Conservation (phyloP, 2,797 vertebrate species). For the Morus bassanus region DNA sequence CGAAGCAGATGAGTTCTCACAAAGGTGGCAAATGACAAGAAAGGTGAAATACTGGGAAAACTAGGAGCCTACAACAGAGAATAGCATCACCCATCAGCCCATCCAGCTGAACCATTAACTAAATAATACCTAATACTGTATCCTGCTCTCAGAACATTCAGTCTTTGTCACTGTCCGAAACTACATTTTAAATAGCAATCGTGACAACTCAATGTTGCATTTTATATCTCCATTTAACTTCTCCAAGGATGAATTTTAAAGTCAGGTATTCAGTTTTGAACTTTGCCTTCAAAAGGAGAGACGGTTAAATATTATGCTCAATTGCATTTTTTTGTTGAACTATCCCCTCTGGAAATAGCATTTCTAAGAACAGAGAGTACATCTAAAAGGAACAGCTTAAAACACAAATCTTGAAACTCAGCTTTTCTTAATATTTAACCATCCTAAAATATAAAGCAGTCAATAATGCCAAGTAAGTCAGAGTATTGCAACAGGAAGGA, state of each 20-base stretch:
- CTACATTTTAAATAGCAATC: background rate
- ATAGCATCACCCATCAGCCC: background rate
- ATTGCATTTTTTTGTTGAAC: background rate
- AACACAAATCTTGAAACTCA: background rate
- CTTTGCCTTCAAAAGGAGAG: background rate
- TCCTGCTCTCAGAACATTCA: background rate
- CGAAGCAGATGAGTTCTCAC: background rate
- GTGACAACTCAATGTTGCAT: background rate
- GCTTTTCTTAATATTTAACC: background rate
- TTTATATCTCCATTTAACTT: background rate
- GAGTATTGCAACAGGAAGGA: background rate
- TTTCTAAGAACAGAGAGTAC: background rate
- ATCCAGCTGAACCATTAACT: background rate
- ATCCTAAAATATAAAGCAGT: background rate
- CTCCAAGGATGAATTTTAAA: background rate
- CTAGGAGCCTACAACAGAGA: background rate
- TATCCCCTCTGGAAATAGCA: background rate
- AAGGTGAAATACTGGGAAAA: background rate
- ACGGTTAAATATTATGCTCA: background rate
- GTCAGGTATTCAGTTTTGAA: background rate
- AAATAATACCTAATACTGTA: background rate
- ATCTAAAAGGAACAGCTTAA: background rate
- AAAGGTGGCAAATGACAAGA: background rate
- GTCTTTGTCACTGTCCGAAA: background rate
- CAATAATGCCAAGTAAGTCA: background rate